Evolutionary conservation across 2,888 invertebrate genomes (phyloP).

Genomic region (Chalcis sispes): DNA sequence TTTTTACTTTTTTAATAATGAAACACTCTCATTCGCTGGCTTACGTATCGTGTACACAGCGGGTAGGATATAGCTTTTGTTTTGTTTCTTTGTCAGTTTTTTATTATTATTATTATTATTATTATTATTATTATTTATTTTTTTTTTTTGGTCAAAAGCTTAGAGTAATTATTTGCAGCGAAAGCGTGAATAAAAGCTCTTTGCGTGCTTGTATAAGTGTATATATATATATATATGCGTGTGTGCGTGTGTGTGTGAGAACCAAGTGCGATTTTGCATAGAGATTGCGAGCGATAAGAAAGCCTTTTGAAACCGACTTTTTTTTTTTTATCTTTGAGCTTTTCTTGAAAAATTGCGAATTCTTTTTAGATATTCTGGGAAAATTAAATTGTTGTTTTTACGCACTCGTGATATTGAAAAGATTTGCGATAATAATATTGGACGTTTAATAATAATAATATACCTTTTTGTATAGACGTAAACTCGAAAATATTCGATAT

Average conservation of each 20-base stretch:
- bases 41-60: conserved; percentile 1
- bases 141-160: conserved; percentile 35
- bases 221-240: too few relatives aligned
- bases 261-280: conserved; percentile 7
- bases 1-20: conserved; percentile 16
- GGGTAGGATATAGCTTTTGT: neutral
- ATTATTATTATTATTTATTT: conserved; percentile 18
- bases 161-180: conserved; percentile 40
- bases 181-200: neutral
- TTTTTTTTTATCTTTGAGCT: conserved; percentile 19
- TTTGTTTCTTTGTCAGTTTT: too few relatives aligned
- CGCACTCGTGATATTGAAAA: too few relatives aligned
- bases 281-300: conserved; percentile 42
- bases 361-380: too few relatives aligned
- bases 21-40: conserved; percentile 8
- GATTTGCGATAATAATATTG: too few relatives aligned
- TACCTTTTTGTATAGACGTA: too few relatives aligned
- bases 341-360: conserved; percentile 21
- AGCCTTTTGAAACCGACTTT: conserved; percentile 23
- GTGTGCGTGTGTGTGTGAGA: too few relatives aligned
- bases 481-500: too few relatives aligned
- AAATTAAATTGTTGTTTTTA: too few relatives aligned
- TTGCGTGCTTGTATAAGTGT: too few relatives aligned
- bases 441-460: too few relatives aligned
- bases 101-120: neutral